A percentile compares a stretch with the other conserved stretches of the same genome.
phyloP scores from a whole-genome alignment of 2,888 invertebrate species.

The Cosmia pyralina region DNA sequence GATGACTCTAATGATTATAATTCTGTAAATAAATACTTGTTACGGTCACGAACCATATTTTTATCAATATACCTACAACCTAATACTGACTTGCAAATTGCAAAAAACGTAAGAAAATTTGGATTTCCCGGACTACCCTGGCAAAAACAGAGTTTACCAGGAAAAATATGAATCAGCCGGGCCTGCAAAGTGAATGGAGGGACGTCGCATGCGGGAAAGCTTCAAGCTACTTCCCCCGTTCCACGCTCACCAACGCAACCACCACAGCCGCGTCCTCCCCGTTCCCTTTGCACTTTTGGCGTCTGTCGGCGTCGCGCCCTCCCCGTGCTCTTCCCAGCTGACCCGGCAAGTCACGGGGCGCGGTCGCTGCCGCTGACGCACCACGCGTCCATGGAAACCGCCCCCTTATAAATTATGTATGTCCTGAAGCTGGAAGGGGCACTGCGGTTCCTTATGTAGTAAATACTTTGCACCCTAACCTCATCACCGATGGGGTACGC shows the following conservation, averaged over 20 bases:
- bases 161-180: background rate
- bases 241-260: slow-evolving; percentile 1
- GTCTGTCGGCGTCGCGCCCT: background rate
- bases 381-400: slow-evolving; percentile 14
- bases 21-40: too few species aligned
- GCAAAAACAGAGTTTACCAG: too few species aligned
- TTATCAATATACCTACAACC: too few species aligned
- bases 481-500: background rate
- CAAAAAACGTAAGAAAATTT: too few species aligned
- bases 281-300: background rate
- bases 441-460: slow-evolving; percentile 25
- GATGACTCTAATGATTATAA: too few species aligned
- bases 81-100: too few species aligned
- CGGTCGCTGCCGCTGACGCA: background rate
- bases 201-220: background rate
- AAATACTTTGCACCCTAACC: slow-evolving; percentile 5
- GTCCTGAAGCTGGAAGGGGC: background rate
- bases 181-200: background rate
- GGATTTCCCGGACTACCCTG: too few species aligned
- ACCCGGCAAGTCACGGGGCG: background rate
- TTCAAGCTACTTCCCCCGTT: background rate
- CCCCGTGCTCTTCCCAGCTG: background rate
- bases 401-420: slow-evolving; percentile 20
- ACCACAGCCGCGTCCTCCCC: background rate
- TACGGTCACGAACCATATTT: too few species aligned